Evolutionary conservation across 1,140 invertebrate species (phyloP).

Genomic region (Drosophila pseudoobscura): DNA sequence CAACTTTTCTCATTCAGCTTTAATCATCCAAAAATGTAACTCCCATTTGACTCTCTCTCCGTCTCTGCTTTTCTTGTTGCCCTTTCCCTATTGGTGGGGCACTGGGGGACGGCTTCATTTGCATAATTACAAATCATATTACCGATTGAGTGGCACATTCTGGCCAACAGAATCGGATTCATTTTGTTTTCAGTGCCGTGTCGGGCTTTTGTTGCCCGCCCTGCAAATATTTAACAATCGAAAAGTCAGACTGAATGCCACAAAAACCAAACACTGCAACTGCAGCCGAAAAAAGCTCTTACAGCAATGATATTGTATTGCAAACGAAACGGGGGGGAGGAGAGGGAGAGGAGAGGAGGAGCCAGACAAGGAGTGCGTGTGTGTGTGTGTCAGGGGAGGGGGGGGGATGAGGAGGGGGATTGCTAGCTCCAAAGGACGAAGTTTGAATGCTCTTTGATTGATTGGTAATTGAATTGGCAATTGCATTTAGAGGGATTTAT

Average conservation of each 20-base stretch:
- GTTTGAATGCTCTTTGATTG: constrained; percentile 49
- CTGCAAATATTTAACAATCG: constrained; percentile 72
- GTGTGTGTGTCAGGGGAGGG: too few relatives aligned
- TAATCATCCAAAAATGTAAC: constrained; percentile 30
- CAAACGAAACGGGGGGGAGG: not conserved
- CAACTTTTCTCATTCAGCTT: constrained; percentile 11
- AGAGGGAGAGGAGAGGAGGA: not conserved
- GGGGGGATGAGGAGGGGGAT: too few relatives aligned
- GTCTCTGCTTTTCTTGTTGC: too few relatives aligned
- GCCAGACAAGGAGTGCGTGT: constrained; percentile 1
- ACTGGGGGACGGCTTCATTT: constrained; percentile 48
- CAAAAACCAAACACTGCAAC: constrained; percentile 5
- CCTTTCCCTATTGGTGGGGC: not conserved
- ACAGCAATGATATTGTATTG: constrained; percentile 54
- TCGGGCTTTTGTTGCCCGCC: constrained; percentile 19
- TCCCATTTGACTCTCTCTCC: not conserved
- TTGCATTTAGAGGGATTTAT: constrained; percentile 20
- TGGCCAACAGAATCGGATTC: constrained; percentile 10
- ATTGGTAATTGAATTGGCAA: constrained; percentile 48
- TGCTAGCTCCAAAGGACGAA: constrained; percentile 22
- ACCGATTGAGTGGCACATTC: constrained; percentile 46
- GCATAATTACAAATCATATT: constrained; percentile 81
- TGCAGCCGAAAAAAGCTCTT: constrained; percentile 25
- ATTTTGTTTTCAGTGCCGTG: too few relatives aligned
- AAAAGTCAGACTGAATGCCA: constrained; percentile 49